Percentiles rank a stretch among this genome's conserved stretches.
phyloP scores from a whole-genome alignment of 2,113 vertebrate genomes.

The Geothlypis trichas region DNA sequence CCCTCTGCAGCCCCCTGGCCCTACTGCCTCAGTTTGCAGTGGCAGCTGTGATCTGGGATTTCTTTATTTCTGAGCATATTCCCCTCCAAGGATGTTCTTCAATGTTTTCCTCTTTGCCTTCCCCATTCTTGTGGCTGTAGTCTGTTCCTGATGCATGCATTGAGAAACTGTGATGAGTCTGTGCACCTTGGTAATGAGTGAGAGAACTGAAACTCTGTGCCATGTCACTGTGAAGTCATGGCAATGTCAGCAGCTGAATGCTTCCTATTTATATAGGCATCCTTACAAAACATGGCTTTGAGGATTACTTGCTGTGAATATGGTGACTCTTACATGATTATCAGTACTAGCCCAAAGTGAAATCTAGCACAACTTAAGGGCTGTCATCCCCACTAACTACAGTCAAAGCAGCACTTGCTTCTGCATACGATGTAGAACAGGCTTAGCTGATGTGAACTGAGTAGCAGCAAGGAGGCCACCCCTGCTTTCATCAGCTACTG shows the following conservation, averaged over 20 bases:
- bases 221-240: background rate
- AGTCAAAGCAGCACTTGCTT: background rate
- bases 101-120: background rate
- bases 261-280: background rate
- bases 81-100: background rate
- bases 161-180: background rate
- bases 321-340: fast-evolving
- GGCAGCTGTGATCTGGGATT: background rate
- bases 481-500: background rate
- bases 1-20: background rate
- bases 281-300: background rate
- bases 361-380: background rate
- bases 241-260: background rate
- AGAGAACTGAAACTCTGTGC: background rate
- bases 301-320: background rate
- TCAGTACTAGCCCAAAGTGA: background rate
- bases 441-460: background rate
- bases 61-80: background rate
- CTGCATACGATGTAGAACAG: background rate
- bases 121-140: background rate
- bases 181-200: background rate
- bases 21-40: background rate
- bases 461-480: background rate
- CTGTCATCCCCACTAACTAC: background rate
- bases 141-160: background rate